Evolutionary conservation across 2,797 vertebrate genomes (phyloP), one percentile per base, ranked within the genome.

Genomic region (Allobates femoralis): DNA sequence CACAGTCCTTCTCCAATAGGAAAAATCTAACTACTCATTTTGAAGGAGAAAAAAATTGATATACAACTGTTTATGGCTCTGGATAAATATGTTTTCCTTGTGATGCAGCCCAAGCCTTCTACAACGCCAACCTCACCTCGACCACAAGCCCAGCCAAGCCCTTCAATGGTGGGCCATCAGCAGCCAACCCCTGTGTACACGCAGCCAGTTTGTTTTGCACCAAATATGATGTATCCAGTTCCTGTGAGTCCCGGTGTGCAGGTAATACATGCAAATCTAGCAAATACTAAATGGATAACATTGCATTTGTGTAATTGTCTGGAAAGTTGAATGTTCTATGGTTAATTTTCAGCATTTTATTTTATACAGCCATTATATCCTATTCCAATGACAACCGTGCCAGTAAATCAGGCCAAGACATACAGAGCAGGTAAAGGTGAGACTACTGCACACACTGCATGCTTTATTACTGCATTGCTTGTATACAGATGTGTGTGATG

Each of bases 391-490:
- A 96, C 97, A 81, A 97, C 97, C 84, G 97, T 99, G 98, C 95
- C 98, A 62, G 97, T 99, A 94, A 98, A 96, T 95, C 98, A 99
- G 94, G 96, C 97, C 90, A 99, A 99, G 96, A 96, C 97, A 93
- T 99, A 98, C 96, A 98, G 98, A 99, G 96, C 96, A 98, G 98
- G 98, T 99, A 99, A 99, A 99, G 97, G 97, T 99, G 97, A 99
- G 95, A 94, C 96, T 95, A 94, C 93, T 94, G 93, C 92, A 91
- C 91, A 92, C 89, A 88, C 93, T 93, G 94, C 94, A 94, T 93
- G 92, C 87, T 92, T 71, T 58, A 26, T 82, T 41, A 51, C 16
- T 69, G 11, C 28, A 23, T 69, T 56, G 37, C 37, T 5, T 56
- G 21, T 55, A 1, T 32, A 21, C 15, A 30, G 16, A 16, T 67